Percentiles rank a stretch among this genome's conserved stretches.
Conservation (phyloP, 1,140 invertebrate genomes). For the Drosophila mayri region DNA sequence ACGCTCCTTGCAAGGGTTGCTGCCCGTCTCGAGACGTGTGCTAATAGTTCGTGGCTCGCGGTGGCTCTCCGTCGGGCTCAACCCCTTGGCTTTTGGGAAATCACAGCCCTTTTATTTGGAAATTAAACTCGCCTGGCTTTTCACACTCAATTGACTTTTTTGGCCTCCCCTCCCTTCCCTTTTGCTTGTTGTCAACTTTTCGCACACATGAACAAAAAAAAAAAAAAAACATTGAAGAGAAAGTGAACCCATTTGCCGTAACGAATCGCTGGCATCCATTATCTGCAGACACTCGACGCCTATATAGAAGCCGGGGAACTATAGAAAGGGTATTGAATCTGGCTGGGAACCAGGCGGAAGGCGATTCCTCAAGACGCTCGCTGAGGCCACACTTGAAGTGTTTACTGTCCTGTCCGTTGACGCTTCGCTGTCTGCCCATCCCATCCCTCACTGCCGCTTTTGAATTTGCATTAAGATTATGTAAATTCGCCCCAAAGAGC, state of each 20-base stretch:
- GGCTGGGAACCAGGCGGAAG: not conserved
- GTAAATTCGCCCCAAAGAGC: slow-evolving; percentile 60
- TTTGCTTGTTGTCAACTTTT: slow-evolving; percentile 70
- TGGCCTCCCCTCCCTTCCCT: slow-evolving; percentile 14
- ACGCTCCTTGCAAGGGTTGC: slow-evolving; percentile 50
- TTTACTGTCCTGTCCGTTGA: slow-evolving; percentile 50
- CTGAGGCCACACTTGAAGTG: slow-evolving; percentile 23
- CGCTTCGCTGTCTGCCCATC: slow-evolving; percentile 50
- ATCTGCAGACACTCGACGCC: slow-evolving; percentile 67
- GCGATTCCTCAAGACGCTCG: slow-evolving; percentile 26
- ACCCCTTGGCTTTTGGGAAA: slow-evolving; percentile 45
- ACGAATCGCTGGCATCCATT: slow-evolving; percentile 68
- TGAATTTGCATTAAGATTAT: slow-evolving; percentile 78
- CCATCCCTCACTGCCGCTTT: not conserved
- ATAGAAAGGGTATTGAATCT: slow-evolving; percentile 3
- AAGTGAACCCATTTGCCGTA: slow-evolving; percentile 43
- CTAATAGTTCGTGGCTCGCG: slow-evolving; percentile 60
- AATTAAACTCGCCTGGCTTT: slow-evolving; percentile 81
- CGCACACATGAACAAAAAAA: slow-evolving; percentile 56
- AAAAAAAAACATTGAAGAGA: slow-evolving; percentile 17
- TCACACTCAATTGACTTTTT: slow-evolving; percentile 80
- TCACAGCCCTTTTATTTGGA: slow-evolving; percentile 77
- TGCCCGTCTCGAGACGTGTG: slow-evolving; percentile 42
- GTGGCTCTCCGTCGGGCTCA: slow-evolving; percentile 12
- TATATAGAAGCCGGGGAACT: not conserved